Base-by-base conservation (phyloP, 2,113 vertebrate species). In the Gnathonemus longibarbis region DNA sequence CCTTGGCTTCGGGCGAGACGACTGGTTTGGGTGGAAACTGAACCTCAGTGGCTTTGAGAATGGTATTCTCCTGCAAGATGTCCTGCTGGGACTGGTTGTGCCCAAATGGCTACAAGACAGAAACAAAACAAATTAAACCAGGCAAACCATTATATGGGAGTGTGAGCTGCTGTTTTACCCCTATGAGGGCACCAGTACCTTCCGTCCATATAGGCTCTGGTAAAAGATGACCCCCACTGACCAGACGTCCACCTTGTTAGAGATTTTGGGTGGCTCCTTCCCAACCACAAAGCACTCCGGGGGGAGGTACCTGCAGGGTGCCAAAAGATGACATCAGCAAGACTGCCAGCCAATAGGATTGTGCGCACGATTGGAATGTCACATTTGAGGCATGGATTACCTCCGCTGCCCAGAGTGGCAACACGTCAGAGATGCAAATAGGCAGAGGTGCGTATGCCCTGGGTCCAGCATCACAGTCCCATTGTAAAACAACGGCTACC, bases 81-180 rank as follows among this genome's bases (percentile, higher is more conserved):
- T 99, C 98, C 94, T 98, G 97, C 92, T 98, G 98, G 6, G 98
- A 98, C 95, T 98, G 97, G 95, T 99, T 99, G 92, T 99, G 98
- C 91, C 98, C 98, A 7, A 99, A 99, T 84, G 98, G 98, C 98
- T 98, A 91, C 49, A 84, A 88, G 52, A 92, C 90, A 89, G 39
- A 89, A 84, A n/a, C 31, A 84, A 56, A 89, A 24, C 9, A 31
- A 19, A 27, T 50, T 19, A 31, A 89, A 39, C 19, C 50, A 39
- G 6, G 21, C 35, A 53, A 83, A 21, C 15, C 27, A 50, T 27
- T 27, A n/a, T 56, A 46, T 24, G 56, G 21, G 35, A 31, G 56
- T 21, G 31, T 62, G 56, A 27, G 35, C 24, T 46, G 45, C 49
- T 1, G 6, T 13, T 39, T 49, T 15, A 56, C 27, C 3, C 39